Percentiles rank a stretch among this genome's conserved stretches.
These are phyloP conservation scores for Antheraea mylitta DNA, from an alignment of 1,140 invertebrate species.

Conservation along the genomic window DNA sequence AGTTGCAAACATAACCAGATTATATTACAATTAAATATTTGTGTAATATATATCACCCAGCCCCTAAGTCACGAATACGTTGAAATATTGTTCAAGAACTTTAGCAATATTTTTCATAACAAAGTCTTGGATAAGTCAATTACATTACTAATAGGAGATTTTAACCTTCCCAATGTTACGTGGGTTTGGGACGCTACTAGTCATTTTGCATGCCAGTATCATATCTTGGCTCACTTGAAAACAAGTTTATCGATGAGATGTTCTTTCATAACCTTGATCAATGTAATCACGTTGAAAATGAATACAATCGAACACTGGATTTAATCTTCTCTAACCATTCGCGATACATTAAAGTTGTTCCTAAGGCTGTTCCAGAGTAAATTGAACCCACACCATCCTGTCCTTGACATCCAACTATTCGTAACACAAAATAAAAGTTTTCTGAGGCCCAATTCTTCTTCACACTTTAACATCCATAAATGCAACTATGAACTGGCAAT, in stretches of 20 bases:
- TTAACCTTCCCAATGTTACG: neutral
- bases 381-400: too few relatives aligned
- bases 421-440: too few relatives aligned
- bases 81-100: slow-evolving; percentile 13
- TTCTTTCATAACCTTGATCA: neutral
- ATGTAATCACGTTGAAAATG: neutral
- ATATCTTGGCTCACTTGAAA: neutral
- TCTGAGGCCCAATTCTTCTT: too few relatives aligned
- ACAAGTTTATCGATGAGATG: neutral
- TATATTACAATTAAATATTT: slow-evolving; percentile 12
- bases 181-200: neutral
- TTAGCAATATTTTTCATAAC: too few relatives aligned
- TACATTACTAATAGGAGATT: too few relatives aligned
- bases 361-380: neutral
- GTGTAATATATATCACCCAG: too few relatives aligned
- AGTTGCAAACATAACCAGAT: neutral
- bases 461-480: too few relatives aligned
- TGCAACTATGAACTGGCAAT: too few relatives aligned
- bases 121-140: too few relatives aligned
- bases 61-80: slow-evolving; percentile 3
- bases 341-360: neutral
- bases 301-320: neutral
- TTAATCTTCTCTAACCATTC: neutral
- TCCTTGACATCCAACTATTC: too few relatives aligned
- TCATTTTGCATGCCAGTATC: neutral